Evolutionary conservation across 2,113 vertebrate species (phyloP).

Genomic region (Phylloscopus trochilus): DNA sequence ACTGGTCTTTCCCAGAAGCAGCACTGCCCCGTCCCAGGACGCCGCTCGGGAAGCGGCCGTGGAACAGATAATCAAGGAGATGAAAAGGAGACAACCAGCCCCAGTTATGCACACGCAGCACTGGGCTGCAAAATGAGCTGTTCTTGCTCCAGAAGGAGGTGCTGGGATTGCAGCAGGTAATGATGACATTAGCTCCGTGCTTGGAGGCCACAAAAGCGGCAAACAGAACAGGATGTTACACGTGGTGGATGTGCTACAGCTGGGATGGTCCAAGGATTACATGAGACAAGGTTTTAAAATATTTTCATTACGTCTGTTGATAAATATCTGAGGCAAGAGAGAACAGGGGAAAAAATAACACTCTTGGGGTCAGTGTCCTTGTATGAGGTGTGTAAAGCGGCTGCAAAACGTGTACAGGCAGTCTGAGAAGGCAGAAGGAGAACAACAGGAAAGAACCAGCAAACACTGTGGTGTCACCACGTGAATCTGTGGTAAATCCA

Average conservation of each 20-base stretch:
- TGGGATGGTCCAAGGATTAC: neutral
- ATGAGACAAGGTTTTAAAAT: neutral
- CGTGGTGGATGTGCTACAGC: neutral
- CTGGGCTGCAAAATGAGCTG: neutral
- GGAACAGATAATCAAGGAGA: neutral
- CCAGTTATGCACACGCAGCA: neutral
- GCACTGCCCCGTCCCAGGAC: neutral
- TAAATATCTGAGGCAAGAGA: neutral
- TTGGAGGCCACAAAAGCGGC: neutral
- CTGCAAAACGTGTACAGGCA: neutral
- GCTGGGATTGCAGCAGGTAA: neutral
- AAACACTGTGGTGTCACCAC: neutral
- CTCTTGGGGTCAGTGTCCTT: neutral
- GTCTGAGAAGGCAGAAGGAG: neutral
- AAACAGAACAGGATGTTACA: neutral
- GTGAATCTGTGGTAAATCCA: neutral
- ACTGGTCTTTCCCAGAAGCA: neutral
- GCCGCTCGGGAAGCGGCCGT: neutral
- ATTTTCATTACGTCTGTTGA: neutral
- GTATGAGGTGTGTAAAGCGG: neutral
- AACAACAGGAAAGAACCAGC: neutral
- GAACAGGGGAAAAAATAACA: fast-evolving
- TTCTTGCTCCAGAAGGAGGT: neutral
- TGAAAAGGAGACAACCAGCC: neutral
- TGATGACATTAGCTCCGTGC: fast-evolving